A percentile compares a stretch with the other conserved stretches of the same genome.
phyloP scores from a whole-genome alignment of 2,113 vertebrate species.

The Elephantulus edwardii region DNA sequence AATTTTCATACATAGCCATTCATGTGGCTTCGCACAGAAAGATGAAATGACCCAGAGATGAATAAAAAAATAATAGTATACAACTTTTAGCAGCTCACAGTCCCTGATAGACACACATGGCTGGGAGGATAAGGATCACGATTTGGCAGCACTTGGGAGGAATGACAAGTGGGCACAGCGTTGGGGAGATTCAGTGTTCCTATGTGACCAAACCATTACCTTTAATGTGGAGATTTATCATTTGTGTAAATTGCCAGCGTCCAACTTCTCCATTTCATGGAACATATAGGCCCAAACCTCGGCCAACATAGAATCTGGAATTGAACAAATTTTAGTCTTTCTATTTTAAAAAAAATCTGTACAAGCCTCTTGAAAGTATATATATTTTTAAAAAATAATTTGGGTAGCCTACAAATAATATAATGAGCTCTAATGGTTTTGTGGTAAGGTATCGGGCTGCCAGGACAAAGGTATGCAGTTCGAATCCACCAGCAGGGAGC shows the following conservation, averaged over 20 bases:
- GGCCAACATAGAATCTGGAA: not conserved
- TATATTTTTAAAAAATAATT: not conserved
- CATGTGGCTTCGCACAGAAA: constrained; percentile 30
- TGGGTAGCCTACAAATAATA: not conserved
- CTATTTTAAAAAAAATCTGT: not conserved
- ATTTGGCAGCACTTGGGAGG: not conserved
- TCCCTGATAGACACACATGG: not conserved
- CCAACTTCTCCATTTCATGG: not conserved
- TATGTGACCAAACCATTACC: not conserved
- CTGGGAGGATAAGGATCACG: constrained; percentile 21
- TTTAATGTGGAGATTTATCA: not conserved
- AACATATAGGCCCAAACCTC: not conserved
- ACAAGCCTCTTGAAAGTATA: not conserved
- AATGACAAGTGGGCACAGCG: constrained; percentile 14
- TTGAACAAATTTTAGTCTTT: not conserved
- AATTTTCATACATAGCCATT: constrained; percentile 65
- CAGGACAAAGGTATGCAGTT: too few species aligned
- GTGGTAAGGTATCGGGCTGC: too few species aligned
- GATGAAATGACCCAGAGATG: constrained; percentile 56
- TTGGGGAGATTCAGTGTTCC: not conserved
- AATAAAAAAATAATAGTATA: constrained; percentile 71
- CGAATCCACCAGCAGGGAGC: too few species aligned
- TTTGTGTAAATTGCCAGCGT: not conserved
- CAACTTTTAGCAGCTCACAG: constrained; percentile 55
- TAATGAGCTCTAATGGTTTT: too few species aligned